Percentiles rank a stretch among this genome's conserved stretches.
phyloP scores from a whole-genome alignment of 2,797 vertebrate genomes.

The Pangasius sanitwongsei region DNA sequence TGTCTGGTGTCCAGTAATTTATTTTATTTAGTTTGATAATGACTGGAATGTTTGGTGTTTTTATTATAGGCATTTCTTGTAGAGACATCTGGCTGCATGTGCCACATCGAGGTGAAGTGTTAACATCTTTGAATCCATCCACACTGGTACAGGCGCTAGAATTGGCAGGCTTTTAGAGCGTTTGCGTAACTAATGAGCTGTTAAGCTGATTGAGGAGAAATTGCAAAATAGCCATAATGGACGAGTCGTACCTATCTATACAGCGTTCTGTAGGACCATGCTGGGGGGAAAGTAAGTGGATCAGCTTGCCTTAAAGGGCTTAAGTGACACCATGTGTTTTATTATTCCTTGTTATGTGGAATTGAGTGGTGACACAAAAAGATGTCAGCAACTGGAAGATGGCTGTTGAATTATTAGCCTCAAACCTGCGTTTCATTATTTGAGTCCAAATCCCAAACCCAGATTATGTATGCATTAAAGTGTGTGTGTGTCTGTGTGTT shows the following conservation, averaged over 20 bases:
- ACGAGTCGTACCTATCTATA: neutral
- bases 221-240: neutral
- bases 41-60: slow-evolving; percentile 1
- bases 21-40: slow-evolving; percentile 5
- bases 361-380: neutral
- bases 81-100: slow-evolving; percentile 4
- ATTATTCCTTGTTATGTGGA: neutral
- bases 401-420: neutral
- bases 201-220: slow-evolving; percentile 27
- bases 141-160: slow-evolving; percentile 29
- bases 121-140: slow-evolving; percentile 14
- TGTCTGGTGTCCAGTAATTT: slow-evolving; percentile 14
- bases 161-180: slow-evolving; percentile 20
- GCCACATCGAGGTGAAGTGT: slow-evolving; percentile 33
- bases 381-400: no score
- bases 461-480: neutral
- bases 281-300: neutral
- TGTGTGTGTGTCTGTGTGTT: slow-evolving; percentile 47
- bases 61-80: slow-evolving; percentile 7
- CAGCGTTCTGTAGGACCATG: neutral
- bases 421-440: neutral
- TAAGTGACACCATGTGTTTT: neutral
- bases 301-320: neutral
- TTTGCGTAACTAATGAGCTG: neutral
- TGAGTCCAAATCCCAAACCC: neutral